Percentiles rank a stretch among this genome's conserved stretches.
Conservation (phyloP, 1,140 invertebrate genomes). For the Drosophila aff. region DNA sequence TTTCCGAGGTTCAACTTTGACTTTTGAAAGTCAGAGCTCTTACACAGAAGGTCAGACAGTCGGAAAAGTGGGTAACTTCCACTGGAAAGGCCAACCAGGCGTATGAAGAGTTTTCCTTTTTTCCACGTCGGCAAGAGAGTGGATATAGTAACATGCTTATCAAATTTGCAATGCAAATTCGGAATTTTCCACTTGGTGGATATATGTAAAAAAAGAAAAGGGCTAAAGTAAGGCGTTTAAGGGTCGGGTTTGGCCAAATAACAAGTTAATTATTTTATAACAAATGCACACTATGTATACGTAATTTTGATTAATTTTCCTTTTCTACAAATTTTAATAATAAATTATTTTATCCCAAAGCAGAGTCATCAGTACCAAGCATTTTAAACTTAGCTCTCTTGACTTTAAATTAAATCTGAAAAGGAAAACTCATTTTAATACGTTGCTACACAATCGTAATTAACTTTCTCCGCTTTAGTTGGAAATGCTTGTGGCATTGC, state of each 20-base stretch:
- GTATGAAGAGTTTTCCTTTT: constrained; percentile 19
- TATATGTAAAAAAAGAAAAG: constrained; percentile 23
- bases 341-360: not conserved
- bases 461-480: constrained; percentile 55
- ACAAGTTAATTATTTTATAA: constrained; percentile 34
- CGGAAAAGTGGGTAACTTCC: constrained; percentile 17
- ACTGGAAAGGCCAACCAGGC: constrained; percentile 26
- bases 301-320: not conserved
- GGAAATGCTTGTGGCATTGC: constrained; percentile 54
- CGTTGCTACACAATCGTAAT: constrained; percentile 37
- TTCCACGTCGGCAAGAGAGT: not conserved
- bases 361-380: not conserved
- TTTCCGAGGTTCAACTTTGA: constrained; percentile 23
- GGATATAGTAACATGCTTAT: constrained; percentile 33
- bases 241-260: constrained; percentile 5
- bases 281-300: not conserved
- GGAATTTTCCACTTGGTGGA: constrained; percentile 30
- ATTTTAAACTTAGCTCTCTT: not conserved
- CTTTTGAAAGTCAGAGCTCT: constrained; percentile 25
- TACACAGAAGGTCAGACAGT: constrained; percentile 36
- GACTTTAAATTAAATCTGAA: constrained; percentile 23
- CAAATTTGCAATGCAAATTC: constrained; percentile 50
- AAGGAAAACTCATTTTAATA: constrained; percentile 15
- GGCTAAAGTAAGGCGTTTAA: not conserved
- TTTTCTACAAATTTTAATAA: not conserved